Base-by-base conservation (phyloP, 2,888 invertebrate genomes). In the Osmoderma eremita region DNA sequence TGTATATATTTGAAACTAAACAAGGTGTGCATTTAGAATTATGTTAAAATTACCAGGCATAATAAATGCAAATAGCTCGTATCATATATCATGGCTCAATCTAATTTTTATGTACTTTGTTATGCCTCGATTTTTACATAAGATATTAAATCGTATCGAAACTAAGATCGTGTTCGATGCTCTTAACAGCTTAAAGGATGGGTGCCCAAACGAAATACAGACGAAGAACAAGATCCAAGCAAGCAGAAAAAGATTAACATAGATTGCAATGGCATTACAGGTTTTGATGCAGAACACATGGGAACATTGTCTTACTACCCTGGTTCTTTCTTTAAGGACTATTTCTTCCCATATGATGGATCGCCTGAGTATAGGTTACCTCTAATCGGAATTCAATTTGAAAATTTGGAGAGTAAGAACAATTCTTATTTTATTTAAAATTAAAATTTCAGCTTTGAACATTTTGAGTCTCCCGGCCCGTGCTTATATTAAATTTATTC, bases 311-410 rank as follows among this genome's bases (percentile, higher is more conserved):
- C 78, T n/a, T 89, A 88, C 78, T 76, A 80, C 48, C 86, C 86
- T 30, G 79, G 80, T 56, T 80, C 82, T 51, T 86, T 86, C 71
- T 84, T 85, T 71, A 79, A 82, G 3, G 76, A 80, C 1, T 78
- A 85, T 41, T 90, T 82, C 81, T 90, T 87, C 78, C 90, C 90
- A 0, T 90, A 86, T 74, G 83, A 81, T 67, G 87, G 87, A 69
- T 85, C 87, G 0, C 80, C 82, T 0, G 84, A 87, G 4, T 90
- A 89, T 77, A 83, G 88, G 68, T 84, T 87, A 24, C 90, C 90
- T 0, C 73, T 90, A 39, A 86, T 90, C 2, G 89, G 88, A 4
- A 84, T 90, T 48, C 85, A 86, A 74, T 82, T 90, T 48, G 56
- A 68, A 18, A 65, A 73, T 65, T 67, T 74, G 45, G 51, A 67